These are phyloP conservation scores for Pteria penguin DNA, from an alignment of 2,888 invertebrate genomes.

Conservation along the genomic window DNA sequence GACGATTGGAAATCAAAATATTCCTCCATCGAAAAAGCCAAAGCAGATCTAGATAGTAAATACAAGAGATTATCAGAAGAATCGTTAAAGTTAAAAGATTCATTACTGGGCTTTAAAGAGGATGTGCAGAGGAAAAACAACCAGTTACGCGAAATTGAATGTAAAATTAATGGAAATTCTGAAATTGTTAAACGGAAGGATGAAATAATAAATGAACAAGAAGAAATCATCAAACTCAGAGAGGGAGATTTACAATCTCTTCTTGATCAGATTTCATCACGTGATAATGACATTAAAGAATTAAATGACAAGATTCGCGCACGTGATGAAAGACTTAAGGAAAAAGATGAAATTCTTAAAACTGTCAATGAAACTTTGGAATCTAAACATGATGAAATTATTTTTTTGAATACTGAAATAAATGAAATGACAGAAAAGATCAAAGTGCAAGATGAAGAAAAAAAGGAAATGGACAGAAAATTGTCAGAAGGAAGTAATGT, in stretches of 20 bases:
- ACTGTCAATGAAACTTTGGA: conserved; percentile 65
- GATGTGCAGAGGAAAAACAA: conserved; percentile 65
- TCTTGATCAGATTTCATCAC: conserved; percentile 68
- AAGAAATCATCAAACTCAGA: conserved; percentile 61
- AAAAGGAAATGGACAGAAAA: conserved; percentile 57
- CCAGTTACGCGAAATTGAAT: conserved; percentile 61
- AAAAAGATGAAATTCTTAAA: conserved; percentile 74
- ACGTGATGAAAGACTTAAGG: conserved; percentile 74
- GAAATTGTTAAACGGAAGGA: conserved; percentile 62
- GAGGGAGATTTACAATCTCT: conserved; percentile 65
- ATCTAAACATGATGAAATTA: conserved; percentile 68
- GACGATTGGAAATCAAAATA: conserved; percentile 72
- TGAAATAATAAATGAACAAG: conserved; percentile 66
- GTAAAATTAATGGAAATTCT: conserved; percentile 57
- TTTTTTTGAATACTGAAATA: conserved; percentile 69
- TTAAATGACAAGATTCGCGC: conserved; percentile 66
- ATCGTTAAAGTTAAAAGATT: conserved; percentile 51
- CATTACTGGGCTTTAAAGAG: conserved; percentile 53
- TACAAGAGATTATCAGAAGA: conserved; percentile 51
- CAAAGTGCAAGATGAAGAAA: conserved; percentile 63
- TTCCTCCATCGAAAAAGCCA: conserved; percentile 67
- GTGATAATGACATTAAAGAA: conserved; percentile 66
- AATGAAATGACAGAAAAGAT: conserved; percentile 60
- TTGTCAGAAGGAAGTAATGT: conserved; percentile 49
- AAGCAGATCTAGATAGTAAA: conserved; percentile 54